phyloP scores from a whole-genome alignment of 2,797 vertebrate genomes.

The Acanthurus lineatus region DNA sequence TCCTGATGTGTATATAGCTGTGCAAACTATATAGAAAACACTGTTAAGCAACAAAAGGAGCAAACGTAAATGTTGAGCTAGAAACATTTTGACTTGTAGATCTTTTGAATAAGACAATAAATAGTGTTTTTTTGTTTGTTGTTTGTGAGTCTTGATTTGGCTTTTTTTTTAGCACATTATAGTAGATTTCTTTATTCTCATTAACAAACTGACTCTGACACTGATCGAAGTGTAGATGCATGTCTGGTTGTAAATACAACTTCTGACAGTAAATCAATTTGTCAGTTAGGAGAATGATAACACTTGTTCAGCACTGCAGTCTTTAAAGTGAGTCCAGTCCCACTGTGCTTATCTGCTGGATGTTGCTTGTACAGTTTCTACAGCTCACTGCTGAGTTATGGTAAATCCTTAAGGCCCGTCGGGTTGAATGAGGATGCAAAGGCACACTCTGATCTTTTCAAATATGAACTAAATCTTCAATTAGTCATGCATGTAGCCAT shows the following conservation, averaged over 20 bases:
- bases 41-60: conserved; percentile 7
- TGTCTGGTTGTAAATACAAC: conserved; percentile 14
- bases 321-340: conserved; percentile 57
- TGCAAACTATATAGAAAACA: not conserved
- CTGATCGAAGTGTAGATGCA: conserved; percentile 26
- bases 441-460: conserved; percentile 16
- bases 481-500: conserved; percentile 20
- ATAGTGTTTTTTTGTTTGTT: not conserved
- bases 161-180: conserved; percentile 1
- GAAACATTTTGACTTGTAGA: not conserved
- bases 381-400: conserved; percentile 46
- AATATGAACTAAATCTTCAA: conserved; percentile 28
- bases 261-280: conserved; percentile 44
- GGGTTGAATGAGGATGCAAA: conserved; percentile 16
- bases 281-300: conserved; percentile 32
- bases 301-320: conserved; percentile 33
- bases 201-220: not conserved
- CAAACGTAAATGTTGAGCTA: conserved; percentile 24
- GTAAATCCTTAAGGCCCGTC: conserved; percentile 63
- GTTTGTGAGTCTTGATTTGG: not conserved
- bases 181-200: not conserved
- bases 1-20: conserved; percentile 6
- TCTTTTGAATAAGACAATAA: conserved; percentile 7
- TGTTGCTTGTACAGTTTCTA: conserved; percentile 42
- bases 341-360: conserved; percentile 55